These are phyloP conservation scores for Pyxicephalus adspersus DNA, from an alignment of 2,113 vertebrate species.

Conservation along the genomic window DNA sequence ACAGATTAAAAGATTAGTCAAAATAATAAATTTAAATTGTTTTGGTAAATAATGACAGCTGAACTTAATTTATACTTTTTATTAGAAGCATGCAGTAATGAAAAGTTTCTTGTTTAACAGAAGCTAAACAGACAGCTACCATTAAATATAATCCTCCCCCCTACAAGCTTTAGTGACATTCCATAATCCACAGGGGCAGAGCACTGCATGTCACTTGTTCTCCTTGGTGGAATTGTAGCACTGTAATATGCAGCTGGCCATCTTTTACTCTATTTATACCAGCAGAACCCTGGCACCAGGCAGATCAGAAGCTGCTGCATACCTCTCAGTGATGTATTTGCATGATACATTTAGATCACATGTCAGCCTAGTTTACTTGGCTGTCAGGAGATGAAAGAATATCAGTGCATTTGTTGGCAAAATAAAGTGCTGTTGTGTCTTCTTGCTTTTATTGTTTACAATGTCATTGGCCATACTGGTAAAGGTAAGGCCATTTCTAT, in stretches of 20 bases:
- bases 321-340: slow-evolving; percentile 6
- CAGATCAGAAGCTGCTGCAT: slow-evolving; percentile 41
- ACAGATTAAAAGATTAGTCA: no score
- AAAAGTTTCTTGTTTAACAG: slow-evolving; percentile 29
- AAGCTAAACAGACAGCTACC: slow-evolving; percentile 37
- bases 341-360: slow-evolving; percentile 22
- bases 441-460: neutral
- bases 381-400: neutral
- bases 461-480: no score
- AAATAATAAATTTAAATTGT: no score
- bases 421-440: accelerated
- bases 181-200: slow-evolving; percentile 44
- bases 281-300: slow-evolving; percentile 42
- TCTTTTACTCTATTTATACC: slow-evolving; percentile 53
- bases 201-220: slow-evolving; percentile 41
- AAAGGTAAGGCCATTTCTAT: no score
- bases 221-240: slow-evolving; percentile 41
- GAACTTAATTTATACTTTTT: neutral
- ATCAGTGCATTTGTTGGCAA: neutral
- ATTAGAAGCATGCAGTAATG: neutral
- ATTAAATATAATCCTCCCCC: slow-evolving; percentile 34
- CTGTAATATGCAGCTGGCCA: slow-evolving; percentile 49
- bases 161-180: slow-evolving; percentile 36
- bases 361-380: neutral
- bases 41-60: no score